Evolutionary conservation across 1,140 invertebrate species (phyloP).

Genomic region (Euura lappo): DNA sequence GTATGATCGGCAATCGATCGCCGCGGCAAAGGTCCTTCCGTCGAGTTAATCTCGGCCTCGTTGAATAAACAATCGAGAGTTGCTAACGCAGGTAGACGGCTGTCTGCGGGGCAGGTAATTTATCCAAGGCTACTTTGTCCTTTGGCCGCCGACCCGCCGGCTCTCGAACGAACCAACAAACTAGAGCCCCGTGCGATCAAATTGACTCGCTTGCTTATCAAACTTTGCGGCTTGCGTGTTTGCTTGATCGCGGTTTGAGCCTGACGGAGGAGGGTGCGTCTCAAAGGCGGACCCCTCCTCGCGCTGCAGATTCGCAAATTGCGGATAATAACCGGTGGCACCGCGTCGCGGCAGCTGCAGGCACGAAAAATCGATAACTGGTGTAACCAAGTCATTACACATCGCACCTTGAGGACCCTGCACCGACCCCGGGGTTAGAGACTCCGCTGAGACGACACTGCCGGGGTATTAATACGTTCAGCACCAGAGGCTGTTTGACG

Average conservation of each 20-base stretch:
- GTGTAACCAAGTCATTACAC: too few species aligned
- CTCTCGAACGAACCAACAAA: too few species aligned
- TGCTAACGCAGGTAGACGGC: constrained; percentile 6
- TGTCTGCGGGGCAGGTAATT: not conserved
- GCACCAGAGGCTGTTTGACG: too few species aligned
- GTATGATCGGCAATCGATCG: not conserved
- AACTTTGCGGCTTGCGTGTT: constrained; percentile 6
- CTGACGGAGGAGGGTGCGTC: not conserved
- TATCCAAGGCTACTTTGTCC: constrained; percentile 6
- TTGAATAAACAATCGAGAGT: constrained; percentile 2
- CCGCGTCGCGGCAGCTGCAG: constrained; percentile 30
- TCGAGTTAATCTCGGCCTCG: not conserved
- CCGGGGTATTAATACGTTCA: too few species aligned
- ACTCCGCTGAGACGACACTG: too few species aligned
- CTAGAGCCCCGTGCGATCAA: not conserved
- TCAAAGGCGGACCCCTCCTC: not conserved
- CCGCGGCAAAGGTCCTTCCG: not conserved
- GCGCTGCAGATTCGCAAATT: not conserved
- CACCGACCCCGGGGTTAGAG: too few species aligned
- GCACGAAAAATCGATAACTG: too few species aligned
- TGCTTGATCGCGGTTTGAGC: not conserved
- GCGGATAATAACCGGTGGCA: constrained; percentile 24
- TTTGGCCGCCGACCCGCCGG: not conserved
- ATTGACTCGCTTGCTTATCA: not conserved
- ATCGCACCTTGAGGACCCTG: too few species aligned